Evolutionary conservation across 2,113 vertebrate genomes (phyloP).

Genomic region (Peromyscus leucopus): DNA sequence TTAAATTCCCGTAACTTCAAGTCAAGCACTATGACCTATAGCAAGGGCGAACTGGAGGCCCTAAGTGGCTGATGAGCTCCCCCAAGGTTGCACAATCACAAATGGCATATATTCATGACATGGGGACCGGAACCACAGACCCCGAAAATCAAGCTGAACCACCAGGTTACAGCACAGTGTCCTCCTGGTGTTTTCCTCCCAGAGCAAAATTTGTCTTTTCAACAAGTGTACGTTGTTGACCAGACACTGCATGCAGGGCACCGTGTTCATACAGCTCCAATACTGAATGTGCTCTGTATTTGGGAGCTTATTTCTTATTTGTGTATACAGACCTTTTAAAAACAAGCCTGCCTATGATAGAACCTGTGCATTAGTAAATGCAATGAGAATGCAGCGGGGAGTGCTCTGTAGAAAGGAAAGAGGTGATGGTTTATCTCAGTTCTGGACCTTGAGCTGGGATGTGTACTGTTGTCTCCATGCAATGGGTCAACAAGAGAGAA

Average conservation of each 20-base stretch:
- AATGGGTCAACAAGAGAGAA: background rate
- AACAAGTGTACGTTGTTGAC: background rate
- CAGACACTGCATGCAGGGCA: background rate
- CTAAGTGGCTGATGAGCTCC: background rate
- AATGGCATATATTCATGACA: background rate
- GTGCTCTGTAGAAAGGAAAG: fast-evolving
- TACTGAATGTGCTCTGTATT: background rate
- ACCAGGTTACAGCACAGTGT: background rate
- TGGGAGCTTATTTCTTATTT: constrained; percentile 7
- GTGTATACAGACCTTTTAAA: constrained; percentile 20
- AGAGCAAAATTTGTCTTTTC: constrained; percentile 21
- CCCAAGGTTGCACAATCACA: background rate
- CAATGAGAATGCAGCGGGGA: background rate
- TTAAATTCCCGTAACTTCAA: constrained; percentile 13
- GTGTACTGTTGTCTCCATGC: background rate
- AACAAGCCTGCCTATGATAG: background rate
- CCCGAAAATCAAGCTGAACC: background rate
- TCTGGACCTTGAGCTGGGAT: background rate
- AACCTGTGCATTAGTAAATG: background rate
- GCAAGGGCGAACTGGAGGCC: background rate
- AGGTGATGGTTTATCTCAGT: background rate
- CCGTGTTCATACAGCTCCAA: background rate
- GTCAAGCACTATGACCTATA: background rate
- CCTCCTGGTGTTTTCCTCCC: background rate
- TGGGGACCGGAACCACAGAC: background rate